Evolutionary conservation across 1,140 invertebrate species (phyloP), one percentile per base, ranked within the genome.

Genomic region (Heliconius congener): DNA sequence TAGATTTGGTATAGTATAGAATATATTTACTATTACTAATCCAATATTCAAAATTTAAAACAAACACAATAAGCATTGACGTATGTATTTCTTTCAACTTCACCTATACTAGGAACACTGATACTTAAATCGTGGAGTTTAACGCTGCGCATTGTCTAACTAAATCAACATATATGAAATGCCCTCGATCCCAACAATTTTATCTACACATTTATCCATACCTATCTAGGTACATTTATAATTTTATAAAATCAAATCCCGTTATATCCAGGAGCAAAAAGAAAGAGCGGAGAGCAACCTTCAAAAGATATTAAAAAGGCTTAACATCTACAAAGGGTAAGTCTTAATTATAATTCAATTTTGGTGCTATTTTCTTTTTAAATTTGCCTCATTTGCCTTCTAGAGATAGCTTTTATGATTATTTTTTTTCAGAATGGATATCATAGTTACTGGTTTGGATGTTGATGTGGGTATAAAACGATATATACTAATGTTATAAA

Each of bases 301-400:
- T 60, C 74, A 42, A 80, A 80, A 76, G 78, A 76, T 76, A 72
- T 73, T 80, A 73, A 80, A 76, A 72, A 80, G 55, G 52, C 55
- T 80, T 50, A 76, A 77, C 74, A 76, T 80, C 55, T 74, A 76
- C 74, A 80, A 80, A 76, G 79, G 79, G 79, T 80, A 76, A 76
- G 52, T 46, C 42, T 80, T 76, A 73, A 76, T 80, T 80, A 73
- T 76, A 75, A 76, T 66, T 80, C 74, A 46, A 34, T 77, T 80
- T 76, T 73, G 55, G 73, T 50, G 74, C 74, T 76, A 76, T 76
- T 80, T 76, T 80, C 66, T 80, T 77, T 52, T 76, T n/a, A 27
- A 80, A 76, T 27, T 80, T 80, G 27, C 79, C 19, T 73, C 79
- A 71, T 76, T 74, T 52, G 55, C 8, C n/a, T 57, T 9, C n/a